Percentiles rank a stretch among this genome's conserved stretches.
Conservation (phyloP, 2,113 vertebrate species). For the Origma solitaria region DNA sequence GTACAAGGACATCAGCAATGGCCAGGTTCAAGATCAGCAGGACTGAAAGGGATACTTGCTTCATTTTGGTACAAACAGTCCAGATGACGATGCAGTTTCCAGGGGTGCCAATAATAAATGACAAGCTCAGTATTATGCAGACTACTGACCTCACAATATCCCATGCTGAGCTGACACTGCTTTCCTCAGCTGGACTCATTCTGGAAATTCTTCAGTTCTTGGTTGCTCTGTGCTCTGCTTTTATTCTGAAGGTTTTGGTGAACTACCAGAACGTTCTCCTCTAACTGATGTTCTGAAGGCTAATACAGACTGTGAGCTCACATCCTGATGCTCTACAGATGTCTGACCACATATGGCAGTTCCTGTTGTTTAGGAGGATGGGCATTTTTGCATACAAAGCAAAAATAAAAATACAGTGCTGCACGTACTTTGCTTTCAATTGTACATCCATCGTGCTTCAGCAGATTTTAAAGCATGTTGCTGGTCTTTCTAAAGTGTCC, state of each 20-base stretch:
- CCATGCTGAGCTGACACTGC: neutral
- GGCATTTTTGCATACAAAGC: neutral
- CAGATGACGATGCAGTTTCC: conserved; percentile 68
- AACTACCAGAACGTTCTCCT: neutral
- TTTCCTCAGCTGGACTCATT: conserved; percentile 38
- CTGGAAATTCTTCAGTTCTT: neutral
- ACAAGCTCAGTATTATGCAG: conserved; percentile 40
- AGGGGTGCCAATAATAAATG: conserved; percentile 65
- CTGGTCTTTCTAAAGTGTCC: neutral
- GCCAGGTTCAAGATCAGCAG: conserved; percentile 73
- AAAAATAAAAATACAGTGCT: neutral
- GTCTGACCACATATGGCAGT: neutral
- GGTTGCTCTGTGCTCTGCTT: neutral
- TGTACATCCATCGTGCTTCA: neutral
- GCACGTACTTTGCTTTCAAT: neutral
- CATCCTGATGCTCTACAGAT: neutral
- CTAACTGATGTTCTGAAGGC: neutral
- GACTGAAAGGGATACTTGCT: conserved; percentile 58
- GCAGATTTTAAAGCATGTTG: neutral
- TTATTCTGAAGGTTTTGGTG: neutral
- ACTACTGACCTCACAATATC: conserved; percentile 12
- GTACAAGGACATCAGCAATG: conserved; percentile 66
- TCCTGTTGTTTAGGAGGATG: neutral
- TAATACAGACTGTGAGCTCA: neutral
- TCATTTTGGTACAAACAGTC: conserved; percentile 53